A percentile compares a stretch with the other conserved stretches of the same genome.
These are phyloP conservation scores for Hedya salicella DNA, from an alignment of 2,888 invertebrate species.

Conservation along the genomic window DNA sequence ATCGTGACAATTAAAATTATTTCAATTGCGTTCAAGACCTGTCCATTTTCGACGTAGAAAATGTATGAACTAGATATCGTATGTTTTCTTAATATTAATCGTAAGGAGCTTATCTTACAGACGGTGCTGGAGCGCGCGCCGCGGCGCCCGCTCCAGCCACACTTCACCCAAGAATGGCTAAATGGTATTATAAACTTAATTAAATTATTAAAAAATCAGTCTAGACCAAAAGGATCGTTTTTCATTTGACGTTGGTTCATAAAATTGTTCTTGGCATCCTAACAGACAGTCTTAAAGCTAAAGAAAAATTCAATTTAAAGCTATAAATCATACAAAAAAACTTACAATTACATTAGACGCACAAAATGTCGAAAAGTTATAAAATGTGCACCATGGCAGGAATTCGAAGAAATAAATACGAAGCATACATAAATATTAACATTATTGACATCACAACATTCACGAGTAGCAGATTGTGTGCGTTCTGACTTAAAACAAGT, in stretches of 20 bases:
- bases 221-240: slow-evolving; percentile 66
- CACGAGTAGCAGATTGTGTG: slow-evolving; percentile 10
- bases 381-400: slow-evolving; percentile 27
- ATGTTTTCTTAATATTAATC: slow-evolving; percentile 55
- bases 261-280: slow-evolving; percentile 52
- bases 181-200: slow-evolving; percentile 48
- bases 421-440: slow-evolving; percentile 5
- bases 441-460: slow-evolving; percentile 10
- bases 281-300: slow-evolving; percentile 64
- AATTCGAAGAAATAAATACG: slow-evolving; percentile 20
- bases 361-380: slow-evolving; percentile 17
- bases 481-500: slow-evolving; percentile 28
- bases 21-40: slow-evolving; percentile 61
- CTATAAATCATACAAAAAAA: slow-evolving; percentile 54
- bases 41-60: slow-evolving; percentile 68
- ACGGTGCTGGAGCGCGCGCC: slow-evolving; percentile 2
- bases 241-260: slow-evolving; percentile 63
- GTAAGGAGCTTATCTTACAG: slow-evolving; percentile 47
- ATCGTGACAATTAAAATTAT: slow-evolving; percentile 76
- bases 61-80: slow-evolving; percentile 62
- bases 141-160: neutral
- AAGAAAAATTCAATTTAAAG: slow-evolving; percentile 51
- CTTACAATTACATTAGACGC: slow-evolving; percentile 45
- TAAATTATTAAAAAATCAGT: slow-evolving; percentile 69
- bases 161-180: slow-evolving; percentile 48